Conservation (phyloP, 2,113 vertebrate species). For the Tor tambroides region DNA sequence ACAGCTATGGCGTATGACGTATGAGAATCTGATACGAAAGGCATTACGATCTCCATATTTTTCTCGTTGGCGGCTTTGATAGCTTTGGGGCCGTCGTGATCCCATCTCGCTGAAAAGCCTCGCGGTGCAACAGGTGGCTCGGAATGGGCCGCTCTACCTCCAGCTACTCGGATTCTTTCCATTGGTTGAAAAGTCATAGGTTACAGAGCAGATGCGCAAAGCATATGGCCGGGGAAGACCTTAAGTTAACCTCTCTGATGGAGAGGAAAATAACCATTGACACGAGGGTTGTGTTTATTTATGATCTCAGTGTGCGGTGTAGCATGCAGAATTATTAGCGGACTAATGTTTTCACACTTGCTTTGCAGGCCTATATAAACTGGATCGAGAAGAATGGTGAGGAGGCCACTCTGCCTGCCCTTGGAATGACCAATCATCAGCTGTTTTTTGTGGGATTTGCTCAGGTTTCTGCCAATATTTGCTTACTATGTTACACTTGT, state of each 20-base stretch:
- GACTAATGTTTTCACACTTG: slow-evolving; percentile 59
- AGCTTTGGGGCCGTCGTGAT: slow-evolving; percentile 56
- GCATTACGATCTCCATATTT: slow-evolving; percentile 29
- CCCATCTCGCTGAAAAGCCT: slow-evolving; percentile 60
- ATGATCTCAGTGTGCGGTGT: not conserved
- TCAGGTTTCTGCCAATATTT: slow-evolving; percentile 80
- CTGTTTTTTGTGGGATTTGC: slow-evolving; percentile 97
- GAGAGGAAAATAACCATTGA: slow-evolving; percentile 22
- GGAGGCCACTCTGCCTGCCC: slow-evolving; percentile 84
- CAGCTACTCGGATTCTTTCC: slow-evolving; percentile 74
- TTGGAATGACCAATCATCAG: slow-evolving; percentile 91
- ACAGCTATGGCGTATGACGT: slow-evolving; percentile 21
- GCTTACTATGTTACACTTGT: not conserved
- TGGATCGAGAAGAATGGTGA: slow-evolving; percentile 90
- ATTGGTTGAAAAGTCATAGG: slow-evolving; percentile 71
- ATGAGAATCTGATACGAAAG: slow-evolving; percentile 26
- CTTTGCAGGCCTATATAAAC: slow-evolving; percentile 90
- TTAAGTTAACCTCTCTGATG: slow-evolving; percentile 17
- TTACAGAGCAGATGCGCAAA: slow-evolving; percentile 61
- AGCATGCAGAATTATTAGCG: slow-evolving; percentile 20
- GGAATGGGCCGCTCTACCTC: slow-evolving; percentile 62
- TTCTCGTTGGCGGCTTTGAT: slow-evolving; percentile 57
- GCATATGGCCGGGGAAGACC: slow-evolving; percentile 52
- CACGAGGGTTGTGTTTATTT: slow-evolving; percentile 1
- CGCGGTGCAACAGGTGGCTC: slow-evolving; percentile 70